Conservation (phyloP, 2,797 vertebrate genomes). For the Typhlichthys eigenmanni region DNA sequence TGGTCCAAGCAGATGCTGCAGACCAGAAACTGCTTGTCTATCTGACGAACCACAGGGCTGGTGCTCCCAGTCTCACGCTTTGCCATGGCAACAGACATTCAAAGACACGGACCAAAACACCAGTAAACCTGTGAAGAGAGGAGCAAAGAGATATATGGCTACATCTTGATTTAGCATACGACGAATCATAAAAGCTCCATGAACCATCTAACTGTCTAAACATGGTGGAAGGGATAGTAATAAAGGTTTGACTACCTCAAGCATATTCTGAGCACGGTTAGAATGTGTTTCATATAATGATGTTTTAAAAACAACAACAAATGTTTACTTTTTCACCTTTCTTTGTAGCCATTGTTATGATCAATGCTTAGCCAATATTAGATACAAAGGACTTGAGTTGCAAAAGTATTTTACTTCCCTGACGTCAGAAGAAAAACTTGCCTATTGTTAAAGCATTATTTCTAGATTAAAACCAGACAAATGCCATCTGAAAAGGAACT, state of each 20-base stretch:
- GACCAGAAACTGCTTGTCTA: conserved; percentile 96
- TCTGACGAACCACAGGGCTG: conserved; percentile 92
- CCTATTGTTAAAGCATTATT: conserved; percentile 48
- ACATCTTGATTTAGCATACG: conserved; percentile 3
- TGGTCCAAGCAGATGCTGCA: conserved; percentile 97
- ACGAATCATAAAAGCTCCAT: too few species aligned
- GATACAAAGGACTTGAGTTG: conserved; percentile 53
- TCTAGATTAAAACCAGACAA: conserved; percentile 52
- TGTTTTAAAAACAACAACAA: neutral
- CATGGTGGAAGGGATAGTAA: too few species aligned
- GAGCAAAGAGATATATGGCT: neutral
- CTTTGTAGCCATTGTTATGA: neutral
- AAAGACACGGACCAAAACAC: conserved; percentile 49
- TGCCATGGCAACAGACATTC: conserved; percentile 82
- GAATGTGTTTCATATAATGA: neutral
- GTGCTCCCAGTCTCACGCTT: conserved; percentile 84
- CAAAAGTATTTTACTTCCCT: conserved; percentile 55
- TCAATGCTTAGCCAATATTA: conserved; percentile 19
- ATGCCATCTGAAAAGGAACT: conserved; percentile 32
- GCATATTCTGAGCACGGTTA: too few species aligned
- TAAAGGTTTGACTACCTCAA: too few species aligned
- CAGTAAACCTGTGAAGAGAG: conserved; percentile 55
- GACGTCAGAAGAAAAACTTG: conserved; percentile 42
- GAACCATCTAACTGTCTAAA: too few species aligned
- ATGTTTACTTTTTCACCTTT: too few species aligned